These are phyloP conservation scores for Dryas iulia DNA, from an alignment of 1,140 invertebrate genomes.

Conservation along the genomic window DNA sequence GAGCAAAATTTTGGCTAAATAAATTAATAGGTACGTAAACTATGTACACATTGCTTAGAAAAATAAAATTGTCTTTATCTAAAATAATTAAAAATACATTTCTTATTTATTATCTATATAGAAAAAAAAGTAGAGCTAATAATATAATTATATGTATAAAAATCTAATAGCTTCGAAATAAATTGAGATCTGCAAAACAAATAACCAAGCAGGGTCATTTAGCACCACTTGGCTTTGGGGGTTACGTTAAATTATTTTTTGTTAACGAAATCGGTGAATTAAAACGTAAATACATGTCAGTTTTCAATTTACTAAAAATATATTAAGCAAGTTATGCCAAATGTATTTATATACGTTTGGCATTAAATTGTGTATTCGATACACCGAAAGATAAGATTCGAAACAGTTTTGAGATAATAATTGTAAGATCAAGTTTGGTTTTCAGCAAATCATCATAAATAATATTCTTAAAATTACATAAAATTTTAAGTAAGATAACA, in stretches of 20 bases:
- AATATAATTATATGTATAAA: conserved; percentile 49
- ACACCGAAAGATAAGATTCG: conserved; percentile 13
- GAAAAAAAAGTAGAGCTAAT: conserved; percentile 54
- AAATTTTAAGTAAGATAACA: conserved; percentile 9
- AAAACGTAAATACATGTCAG: not conserved
- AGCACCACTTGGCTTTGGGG: conserved; percentile 34
- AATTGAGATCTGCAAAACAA: conserved; percentile 62
- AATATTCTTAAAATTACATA: conserved; percentile 4
- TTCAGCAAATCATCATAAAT: conserved; percentile 3
- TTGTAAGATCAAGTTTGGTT: conserved; percentile 13
- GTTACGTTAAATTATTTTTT: not conserved
- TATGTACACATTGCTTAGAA: conserved; percentile 62
- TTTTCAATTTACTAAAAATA: not conserved
- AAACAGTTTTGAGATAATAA: conserved; percentile 1
- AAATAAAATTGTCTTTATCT: conserved; percentile 71
- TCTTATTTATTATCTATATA: conserved; percentile 47
- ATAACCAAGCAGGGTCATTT: conserved; percentile 40
- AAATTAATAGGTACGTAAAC: conserved; percentile 68
- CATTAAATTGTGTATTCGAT: conserved; percentile 16
- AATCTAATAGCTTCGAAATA: conserved; percentile 75
- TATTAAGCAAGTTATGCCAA: not conserved
- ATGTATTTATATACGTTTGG: not conserved
- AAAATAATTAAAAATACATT: conserved; percentile 54
- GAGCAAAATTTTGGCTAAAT: conserved; percentile 78
- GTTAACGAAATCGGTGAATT: not conserved